Evolutionary conservation across 2,113 vertebrate genomes (phyloP).

Genomic region (Aramus guarauna): DNA sequence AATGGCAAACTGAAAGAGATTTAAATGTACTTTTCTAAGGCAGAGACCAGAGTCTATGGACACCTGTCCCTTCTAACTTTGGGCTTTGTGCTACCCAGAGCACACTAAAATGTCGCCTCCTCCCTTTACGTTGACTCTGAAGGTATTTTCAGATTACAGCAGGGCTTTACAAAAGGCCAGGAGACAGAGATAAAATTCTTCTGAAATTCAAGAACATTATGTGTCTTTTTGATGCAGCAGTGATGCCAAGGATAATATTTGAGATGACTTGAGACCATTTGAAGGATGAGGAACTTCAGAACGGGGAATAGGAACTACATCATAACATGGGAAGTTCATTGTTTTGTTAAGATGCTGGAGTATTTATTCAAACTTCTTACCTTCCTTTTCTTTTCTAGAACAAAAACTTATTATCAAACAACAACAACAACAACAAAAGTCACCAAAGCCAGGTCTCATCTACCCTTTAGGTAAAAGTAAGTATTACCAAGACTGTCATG

Average conservation of each 20-base stretch:
- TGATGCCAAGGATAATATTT: constrained; percentile 31
- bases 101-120: neutral
- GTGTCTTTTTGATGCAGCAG: neutral
- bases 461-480: neutral
- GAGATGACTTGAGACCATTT: neutral
- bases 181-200: neutral
- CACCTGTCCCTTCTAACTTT: neutral
- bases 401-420: neutral
- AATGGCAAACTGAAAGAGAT: constrained; percentile 11
- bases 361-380: neutral
- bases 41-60: neutral
- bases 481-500: neutral
- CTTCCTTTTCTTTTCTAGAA: neutral
- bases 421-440: neutral
- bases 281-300: neutral
- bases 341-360: neutral
- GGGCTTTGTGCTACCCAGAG: neutral
- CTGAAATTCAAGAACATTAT: constrained; percentile 21
- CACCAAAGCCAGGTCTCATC: neutral
- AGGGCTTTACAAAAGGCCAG: constrained; percentile 1
- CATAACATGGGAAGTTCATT: neutral
- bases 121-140: constrained; percentile 12
- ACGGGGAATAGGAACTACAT: neutral
- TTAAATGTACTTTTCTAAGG: constrained; percentile 3
- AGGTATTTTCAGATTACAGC: constrained; percentile 20